Conservation (phyloP, 1,140 invertebrate genomes). For the Drosophila parabipectinata region DNA sequence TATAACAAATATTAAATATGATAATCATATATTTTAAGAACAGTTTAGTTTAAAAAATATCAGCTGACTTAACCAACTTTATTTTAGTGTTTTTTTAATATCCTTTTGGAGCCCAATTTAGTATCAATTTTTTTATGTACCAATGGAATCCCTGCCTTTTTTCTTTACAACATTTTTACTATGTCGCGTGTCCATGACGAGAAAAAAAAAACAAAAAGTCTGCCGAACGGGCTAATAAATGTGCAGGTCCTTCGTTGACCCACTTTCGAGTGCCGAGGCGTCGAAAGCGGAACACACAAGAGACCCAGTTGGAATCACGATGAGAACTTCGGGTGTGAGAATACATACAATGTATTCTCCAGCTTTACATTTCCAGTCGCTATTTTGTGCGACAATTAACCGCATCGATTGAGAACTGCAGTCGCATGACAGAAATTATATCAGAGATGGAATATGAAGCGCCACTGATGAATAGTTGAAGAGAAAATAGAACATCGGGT, state of each 20-base stretch:
- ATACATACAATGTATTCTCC: conserved; percentile 2
- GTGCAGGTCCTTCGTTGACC: conserved; percentile 70
- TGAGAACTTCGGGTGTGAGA: conserved; percentile 2
- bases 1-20: too few relatives aligned
- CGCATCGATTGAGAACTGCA: conserved; percentile 45
- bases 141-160: conserved; percentile 29
- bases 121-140: conserved; percentile 9
- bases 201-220: conserved; percentile 49
- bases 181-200: conserved; percentile 63
- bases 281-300: conserved; percentile 12
- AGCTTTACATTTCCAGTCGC: conserved; percentile 41
- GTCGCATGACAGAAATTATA: conserved; percentile 8
- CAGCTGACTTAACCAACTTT: background rate
- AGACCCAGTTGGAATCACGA: conserved; percentile 28
- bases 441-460: conserved; percentile 18
- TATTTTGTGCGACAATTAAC: conserved; percentile 46
- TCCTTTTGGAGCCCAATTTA: conserved; percentile 15
- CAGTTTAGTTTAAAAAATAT: too few relatives aligned
- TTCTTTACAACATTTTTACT: conserved; percentile 27
- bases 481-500: conserved; percentile 50
- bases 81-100: too few relatives aligned
- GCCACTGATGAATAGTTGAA: conserved; percentile 61
- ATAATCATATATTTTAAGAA: too few relatives aligned
- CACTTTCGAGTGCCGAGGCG: conserved; percentile 45
- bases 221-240: conserved; percentile 60